Base-by-base conservation (phyloP, 2,888 invertebrate genomes). In the Chouioia cunea region DNA sequence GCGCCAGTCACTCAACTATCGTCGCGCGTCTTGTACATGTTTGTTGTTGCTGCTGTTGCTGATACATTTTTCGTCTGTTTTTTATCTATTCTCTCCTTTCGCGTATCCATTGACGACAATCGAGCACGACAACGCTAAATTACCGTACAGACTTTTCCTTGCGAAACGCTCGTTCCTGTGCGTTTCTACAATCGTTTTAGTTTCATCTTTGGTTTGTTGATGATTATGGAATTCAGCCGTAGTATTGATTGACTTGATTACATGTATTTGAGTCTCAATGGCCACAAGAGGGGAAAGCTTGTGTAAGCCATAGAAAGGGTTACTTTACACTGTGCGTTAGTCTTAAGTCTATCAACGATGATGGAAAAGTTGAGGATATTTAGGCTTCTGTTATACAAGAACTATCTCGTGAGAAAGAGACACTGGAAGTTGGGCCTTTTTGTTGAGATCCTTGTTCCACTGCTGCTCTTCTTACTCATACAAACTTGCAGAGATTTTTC, bases 371-470 rank as follows among this genome's bases (percentile, higher is more conserved):
- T 72, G 4, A 77, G 77, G 69, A 77, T 79, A n/a, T 81, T 83
- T 52, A 62, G 75, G 16, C 76, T 85, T 12, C 73, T 85, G n/a
- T 69, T 85, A 58, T 76, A 78, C 70, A 85, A 85, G 74, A 82
- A 84, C 67, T 75, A 76, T n/a, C 65, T 82, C n/a, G 79, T 84
- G 8, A 79, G 85, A 16, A 80, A 76, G 47, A 80, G 81, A 18
- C 80, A 84, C 56, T 84, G 83, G 83, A 78, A 80, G 56, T 66
- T 76, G 46, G 79, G 75, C 6, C 15, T 84, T 27, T 78, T 85
- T n/a, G 67, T 82, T 10, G 80, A 85, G 71, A 76, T 82, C 66
- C 44, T 79, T 14, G 69, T 84, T 63, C 84, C 85, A 3, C 47
- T 83, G 8, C 53, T 76, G 14, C 70, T 84, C 36, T 81, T 85